phyloP scores from a whole-genome alignment of 2,888 invertebrate species.

The Germaria angustata region DNA sequence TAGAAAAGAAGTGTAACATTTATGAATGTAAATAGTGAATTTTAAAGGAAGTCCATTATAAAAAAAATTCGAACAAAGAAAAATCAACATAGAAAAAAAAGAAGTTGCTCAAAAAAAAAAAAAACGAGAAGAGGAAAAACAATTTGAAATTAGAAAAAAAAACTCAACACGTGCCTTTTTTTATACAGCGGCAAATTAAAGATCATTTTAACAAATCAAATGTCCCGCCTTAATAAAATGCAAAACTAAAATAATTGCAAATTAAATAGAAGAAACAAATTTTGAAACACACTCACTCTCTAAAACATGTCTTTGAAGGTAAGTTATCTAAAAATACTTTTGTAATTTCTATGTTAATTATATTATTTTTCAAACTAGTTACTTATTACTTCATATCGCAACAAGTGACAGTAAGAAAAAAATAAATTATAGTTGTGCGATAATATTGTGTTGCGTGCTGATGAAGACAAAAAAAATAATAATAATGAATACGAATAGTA shows the following conservation, averaged over 20 bases:
- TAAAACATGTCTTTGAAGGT: constrained; percentile 56
- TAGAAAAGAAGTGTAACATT: constrained; percentile 62
- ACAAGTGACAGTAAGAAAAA: background rate
- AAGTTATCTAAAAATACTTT: constrained; percentile 32
- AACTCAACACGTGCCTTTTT: constrained; percentile 46
- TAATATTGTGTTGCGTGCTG: constrained; percentile 37
- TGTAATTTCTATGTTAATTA: background rate
- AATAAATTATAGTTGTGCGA: constrained; percentile 39
- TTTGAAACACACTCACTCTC: background rate
- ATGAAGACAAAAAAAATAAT: background rate
- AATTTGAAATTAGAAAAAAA: constrained; percentile 42
- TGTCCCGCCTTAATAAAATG: constrained; percentile 14
- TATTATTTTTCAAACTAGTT: background rate
- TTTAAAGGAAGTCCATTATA: background rate
- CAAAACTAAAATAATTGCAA: constrained; percentile 10
- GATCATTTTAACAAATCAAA: constrained; percentile 1
- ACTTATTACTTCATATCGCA: background rate
- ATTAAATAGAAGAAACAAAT: constrained; percentile 10
- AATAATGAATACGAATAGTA: background rate
- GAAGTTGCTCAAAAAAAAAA: background rate
- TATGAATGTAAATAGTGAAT: constrained; percentile 18
- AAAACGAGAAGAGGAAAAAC: too few relatives aligned
- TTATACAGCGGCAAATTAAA: background rate
- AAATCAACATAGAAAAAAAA: background rate
- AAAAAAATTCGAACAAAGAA: constrained; percentile 7